Conservation (phyloP, 1,140 invertebrate species). For the Popillia japonica region DNA sequence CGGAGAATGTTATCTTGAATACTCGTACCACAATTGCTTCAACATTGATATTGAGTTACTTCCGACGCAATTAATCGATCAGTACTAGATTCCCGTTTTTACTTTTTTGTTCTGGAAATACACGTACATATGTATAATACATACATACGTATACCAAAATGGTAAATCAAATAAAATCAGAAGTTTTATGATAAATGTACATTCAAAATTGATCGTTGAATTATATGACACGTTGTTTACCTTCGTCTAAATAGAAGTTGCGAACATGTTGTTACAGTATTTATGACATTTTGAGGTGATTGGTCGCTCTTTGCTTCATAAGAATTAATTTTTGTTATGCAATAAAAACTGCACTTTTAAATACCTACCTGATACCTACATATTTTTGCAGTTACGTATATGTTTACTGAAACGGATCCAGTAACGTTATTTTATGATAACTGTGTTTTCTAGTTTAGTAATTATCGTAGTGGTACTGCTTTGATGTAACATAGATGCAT, state of each 20-base stretch:
- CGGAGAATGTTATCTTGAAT: not conserved
- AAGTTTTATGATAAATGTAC: too few relatives aligned
- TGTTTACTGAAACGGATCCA: not conserved
- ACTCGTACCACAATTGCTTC: not conserved
- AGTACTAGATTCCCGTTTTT: not conserved
- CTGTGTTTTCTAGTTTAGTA: not conserved
- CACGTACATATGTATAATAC: too few relatives aligned
- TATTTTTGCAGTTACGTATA: not conserved
- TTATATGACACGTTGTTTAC: too few relatives aligned
- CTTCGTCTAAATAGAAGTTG: too few relatives aligned
- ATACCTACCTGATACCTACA: not conserved
- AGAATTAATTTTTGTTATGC: not conserved
- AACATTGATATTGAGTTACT: not conserved
- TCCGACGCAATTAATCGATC: not conserved
- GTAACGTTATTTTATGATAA: slow-evolving; percentile 11
- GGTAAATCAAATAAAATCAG: too few relatives aligned
- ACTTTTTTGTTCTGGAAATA: not conserved
- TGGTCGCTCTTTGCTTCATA: not conserved
- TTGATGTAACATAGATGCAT: too few relatives aligned
- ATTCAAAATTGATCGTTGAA: too few relatives aligned
- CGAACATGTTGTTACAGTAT: too few relatives aligned
- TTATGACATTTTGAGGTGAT: too few relatives aligned
- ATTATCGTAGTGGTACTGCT: too few relatives aligned
- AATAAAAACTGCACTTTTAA: slow-evolving; percentile 2
- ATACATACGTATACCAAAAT: too few relatives aligned